A percentile compares a stretch with the other conserved stretches of the same genome.
phyloP scores from a whole-genome alignment of 2,113 vertebrate genomes.

The Mustelus asterias region DNA sequence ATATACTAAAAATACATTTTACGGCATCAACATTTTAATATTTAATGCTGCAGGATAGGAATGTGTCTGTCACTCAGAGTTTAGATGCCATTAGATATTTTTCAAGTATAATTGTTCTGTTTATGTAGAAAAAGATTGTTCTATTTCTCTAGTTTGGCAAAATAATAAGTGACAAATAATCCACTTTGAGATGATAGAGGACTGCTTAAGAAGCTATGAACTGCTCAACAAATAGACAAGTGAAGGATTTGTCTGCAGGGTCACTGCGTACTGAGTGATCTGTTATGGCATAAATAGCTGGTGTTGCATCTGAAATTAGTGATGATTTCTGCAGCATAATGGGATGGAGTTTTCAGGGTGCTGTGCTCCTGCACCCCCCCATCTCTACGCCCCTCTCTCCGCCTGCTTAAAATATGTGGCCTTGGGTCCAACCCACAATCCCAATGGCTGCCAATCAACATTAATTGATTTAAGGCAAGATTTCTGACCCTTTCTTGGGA shows the following conservation, averaged over 20 bases:
- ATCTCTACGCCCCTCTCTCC: no score
- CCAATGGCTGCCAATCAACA: background rate
- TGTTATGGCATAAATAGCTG: background rate
- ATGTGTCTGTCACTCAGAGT: conserved; percentile 31
- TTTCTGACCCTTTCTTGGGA: background rate
- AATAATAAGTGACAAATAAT: conserved; percentile 35
- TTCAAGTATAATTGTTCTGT: conserved; percentile 36
- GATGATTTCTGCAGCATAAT: background rate
- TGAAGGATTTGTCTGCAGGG: conserved; percentile 16
- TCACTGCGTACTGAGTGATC: conserved; percentile 22
- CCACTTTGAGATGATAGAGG: conserved; percentile 26
- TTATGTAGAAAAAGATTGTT: conserved; percentile 24
- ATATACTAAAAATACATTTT: conserved; percentile 36
- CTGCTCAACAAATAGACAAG: conserved; percentile 33
- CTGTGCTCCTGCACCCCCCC: no score
- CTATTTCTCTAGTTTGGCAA: conserved; percentile 31
- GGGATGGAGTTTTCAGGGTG: background rate
- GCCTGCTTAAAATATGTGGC: background rate
- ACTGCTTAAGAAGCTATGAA: conserved; percentile 34
- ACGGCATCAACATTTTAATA: conserved; percentile 12
- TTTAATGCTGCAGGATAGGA: conserved; percentile 17
- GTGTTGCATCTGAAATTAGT: conserved; percentile 26
- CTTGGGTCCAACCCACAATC: background rate
- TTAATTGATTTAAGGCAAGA: background rate
- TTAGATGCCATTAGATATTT: conserved; percentile 27